phyloP scores from a whole-genome alignment of 2,888 invertebrate genomes.

The Willowsia nigromaculata region DNA sequence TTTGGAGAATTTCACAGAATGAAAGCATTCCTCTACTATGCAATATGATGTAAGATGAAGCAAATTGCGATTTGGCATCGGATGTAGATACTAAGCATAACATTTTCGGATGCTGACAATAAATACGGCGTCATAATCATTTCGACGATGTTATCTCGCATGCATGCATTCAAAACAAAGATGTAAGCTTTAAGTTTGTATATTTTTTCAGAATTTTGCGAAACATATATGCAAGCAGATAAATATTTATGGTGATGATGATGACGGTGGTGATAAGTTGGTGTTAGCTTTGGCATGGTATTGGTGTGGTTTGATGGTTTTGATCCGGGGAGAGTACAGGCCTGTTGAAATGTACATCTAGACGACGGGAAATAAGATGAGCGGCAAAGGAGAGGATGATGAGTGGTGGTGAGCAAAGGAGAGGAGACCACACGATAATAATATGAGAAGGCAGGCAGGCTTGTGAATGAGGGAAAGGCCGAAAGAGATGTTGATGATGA shows the following conservation, averaged over 20 bases:
- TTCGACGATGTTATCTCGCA: background rate
- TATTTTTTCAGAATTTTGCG: background rate
- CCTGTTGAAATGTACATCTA: background rate
- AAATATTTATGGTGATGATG: background rate
- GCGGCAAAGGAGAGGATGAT: background rate
- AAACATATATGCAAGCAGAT: background rate
- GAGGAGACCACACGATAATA: background rate
- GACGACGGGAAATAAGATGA: background rate
- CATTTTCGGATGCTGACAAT: background rate
- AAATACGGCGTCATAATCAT: background rate
- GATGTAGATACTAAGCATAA: background rate
- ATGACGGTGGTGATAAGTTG: background rate
- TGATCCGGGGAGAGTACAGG: background rate
- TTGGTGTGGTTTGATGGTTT: conserved; percentile 21
- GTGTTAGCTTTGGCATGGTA: background rate
- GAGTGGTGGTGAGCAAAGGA: background rate
- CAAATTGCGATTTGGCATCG: background rate
- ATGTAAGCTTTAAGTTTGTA: background rate
- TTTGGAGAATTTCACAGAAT: background rate
- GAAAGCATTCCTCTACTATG: background rate
- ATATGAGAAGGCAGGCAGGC: background rate
- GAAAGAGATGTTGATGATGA: conserved; percentile 14
- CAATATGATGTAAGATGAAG: no score
- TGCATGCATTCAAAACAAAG: background rate
- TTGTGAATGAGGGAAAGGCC: conserved; percentile 6